A percentile compares a stretch with the other conserved stretches of the same genome.
Conservation (phyloP, 1,140 invertebrate species). For the Xylocopa sonorina region DNA sequence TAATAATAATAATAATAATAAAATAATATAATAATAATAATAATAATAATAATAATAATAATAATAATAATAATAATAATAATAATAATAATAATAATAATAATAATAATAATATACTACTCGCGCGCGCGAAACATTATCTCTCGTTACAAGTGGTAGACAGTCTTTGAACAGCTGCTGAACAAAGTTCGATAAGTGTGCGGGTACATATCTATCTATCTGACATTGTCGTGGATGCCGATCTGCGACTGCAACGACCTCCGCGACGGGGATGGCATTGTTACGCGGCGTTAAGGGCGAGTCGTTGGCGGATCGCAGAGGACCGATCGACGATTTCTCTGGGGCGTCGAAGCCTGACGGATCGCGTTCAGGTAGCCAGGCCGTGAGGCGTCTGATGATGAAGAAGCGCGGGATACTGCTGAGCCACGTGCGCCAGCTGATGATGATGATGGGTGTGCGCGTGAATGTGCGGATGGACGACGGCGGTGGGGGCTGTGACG, state of each 20-base stretch:
- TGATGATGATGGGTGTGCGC: conserved; percentile 67
- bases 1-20: conserved; percentile 58
- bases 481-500: conserved; percentile 62
- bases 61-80: conserved; percentile 52
- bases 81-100: conserved; percentile 54
- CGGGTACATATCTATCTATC: conserved; percentile 9
- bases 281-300: background rate
- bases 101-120: conserved; percentile 63
- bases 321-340: conserved; percentile 51
- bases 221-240: conserved; percentile 30
- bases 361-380: conserved; percentile 72
- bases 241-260: conserved; percentile 7
- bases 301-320: background rate
- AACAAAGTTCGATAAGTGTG: conserved; percentile 42
- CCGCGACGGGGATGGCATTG: background rate
- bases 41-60: conserved; percentile 44
- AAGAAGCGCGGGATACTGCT: conserved; percentile 75
- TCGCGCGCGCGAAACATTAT: conserved; percentile 63
- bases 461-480: conserved; percentile 67
- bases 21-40: conserved; percentile 55
- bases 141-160: conserved; percentile 53
- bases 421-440: conserved; percentile 77
- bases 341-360: conserved; percentile 46
- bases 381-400: conserved; percentile 80
- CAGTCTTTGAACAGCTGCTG: conserved; percentile 65